These are phyloP conservation scores for Crotalus tigris DNA, from an alignment of 2,113 vertebrate species.

Conservation along the genomic window DNA sequence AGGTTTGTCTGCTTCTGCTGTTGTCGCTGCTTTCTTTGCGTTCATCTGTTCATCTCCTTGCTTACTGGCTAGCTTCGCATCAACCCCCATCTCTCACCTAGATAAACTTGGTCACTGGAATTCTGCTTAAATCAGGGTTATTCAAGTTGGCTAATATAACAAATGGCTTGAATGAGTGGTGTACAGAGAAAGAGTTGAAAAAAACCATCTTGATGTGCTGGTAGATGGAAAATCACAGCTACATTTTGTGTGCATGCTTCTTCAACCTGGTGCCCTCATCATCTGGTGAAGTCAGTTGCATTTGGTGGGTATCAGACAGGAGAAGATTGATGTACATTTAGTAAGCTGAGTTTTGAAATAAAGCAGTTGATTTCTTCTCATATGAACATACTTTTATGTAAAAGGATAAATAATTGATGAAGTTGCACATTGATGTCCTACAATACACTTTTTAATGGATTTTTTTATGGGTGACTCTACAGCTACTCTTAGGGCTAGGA, in stretches of 20 bases:
- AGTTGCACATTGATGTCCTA: not conserved
- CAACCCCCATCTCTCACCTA: not conserved
- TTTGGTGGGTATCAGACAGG: not conserved
- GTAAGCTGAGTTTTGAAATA: not conserved
- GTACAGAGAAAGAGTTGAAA: not conserved
- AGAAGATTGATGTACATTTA: not conserved
- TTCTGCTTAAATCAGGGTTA: not conserved
- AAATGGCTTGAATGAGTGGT: not conserved
- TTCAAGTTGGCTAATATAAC: not conserved
- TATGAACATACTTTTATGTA: not conserved
- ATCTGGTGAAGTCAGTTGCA: not conserved
- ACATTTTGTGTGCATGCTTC: not conserved
- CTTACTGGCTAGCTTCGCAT: not conserved
- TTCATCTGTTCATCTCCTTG: not conserved
- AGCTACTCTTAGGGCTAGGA: not conserved
- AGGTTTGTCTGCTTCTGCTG: not conserved
- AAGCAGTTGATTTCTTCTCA: not conserved
- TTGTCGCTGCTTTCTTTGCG: not conserved
- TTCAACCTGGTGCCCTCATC: not conserved
- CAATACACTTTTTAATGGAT: not conserved
- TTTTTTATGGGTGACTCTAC: no score
- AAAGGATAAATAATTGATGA: not conserved
- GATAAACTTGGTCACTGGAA: conserved; percentile 27
- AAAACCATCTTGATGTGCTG: not conserved
- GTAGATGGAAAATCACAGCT: not conserved